phyloP scores from a whole-genome alignment of 2,113 vertebrate species.

The Chiloscyllium plagiosum region DNA sequence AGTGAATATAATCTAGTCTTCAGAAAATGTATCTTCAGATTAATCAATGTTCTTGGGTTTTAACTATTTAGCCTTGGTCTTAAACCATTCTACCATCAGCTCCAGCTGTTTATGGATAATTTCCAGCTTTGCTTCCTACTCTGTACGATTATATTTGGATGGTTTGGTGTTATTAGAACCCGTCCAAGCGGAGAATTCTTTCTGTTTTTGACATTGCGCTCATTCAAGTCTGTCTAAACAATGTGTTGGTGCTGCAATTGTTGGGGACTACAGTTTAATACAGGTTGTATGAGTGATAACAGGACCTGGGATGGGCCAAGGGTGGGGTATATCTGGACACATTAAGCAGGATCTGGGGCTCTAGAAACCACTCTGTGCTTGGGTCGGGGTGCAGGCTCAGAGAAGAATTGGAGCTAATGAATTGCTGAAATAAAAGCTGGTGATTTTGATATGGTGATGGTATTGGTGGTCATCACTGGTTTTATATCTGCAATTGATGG shows the following conservation, averaged over 20 bases:
- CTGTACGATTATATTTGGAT: not conserved
- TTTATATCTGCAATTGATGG: not conserved
- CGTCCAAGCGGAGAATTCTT: not conserved
- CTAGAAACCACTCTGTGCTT: no score
- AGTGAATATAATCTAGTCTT: not conserved
- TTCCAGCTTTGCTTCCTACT: not conserved
- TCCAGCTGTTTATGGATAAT: not conserved
- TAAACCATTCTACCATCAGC: not conserved
- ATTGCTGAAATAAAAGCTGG: no score
- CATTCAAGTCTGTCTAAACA: not conserved
- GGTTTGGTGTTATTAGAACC: not conserved
- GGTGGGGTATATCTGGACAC: no score
- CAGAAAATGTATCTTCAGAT: not conserved
- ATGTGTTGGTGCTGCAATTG: not conserved
- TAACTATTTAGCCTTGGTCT: not conserved
- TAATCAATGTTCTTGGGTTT: not conserved
- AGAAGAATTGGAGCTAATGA: no score
- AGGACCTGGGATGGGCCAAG: no score
- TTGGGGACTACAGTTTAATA: not conserved
- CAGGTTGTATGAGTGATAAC: not conserved
- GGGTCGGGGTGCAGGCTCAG: no score
- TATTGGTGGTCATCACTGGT: not conserved
- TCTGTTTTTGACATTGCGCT: not conserved
- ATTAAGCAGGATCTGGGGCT: no score
- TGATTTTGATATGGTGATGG: not conserved